phyloP scores from a whole-genome alignment of 2,888 invertebrate species.

The Callyntrura guangdongensis region DNA sequence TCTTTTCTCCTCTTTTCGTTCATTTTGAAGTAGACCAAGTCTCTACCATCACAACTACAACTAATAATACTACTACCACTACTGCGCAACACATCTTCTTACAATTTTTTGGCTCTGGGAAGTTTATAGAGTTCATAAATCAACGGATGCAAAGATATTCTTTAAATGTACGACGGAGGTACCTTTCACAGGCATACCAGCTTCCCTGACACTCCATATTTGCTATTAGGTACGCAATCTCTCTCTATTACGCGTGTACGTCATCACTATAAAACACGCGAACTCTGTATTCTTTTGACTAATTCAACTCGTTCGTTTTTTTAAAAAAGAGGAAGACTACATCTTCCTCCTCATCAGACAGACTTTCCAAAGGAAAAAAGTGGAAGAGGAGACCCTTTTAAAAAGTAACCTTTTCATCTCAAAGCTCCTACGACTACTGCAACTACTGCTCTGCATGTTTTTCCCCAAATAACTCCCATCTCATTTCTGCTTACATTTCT shows the following conservation, averaged over 20 bases:
- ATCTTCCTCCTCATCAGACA: not conserved
- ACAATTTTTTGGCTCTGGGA: conserved; percentile 56
- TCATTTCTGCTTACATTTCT: conserved; percentile 54
- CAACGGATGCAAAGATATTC: conserved; percentile 71
- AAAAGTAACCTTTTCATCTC: conserved; percentile 1
- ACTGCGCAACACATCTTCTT: too few relatives aligned
- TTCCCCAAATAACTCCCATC: not conserved
- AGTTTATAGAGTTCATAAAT: conserved; percentile 75
- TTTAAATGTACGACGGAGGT: conserved; percentile 21
- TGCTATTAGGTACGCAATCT: too few relatives aligned
- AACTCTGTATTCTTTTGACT: conserved; percentile 12
- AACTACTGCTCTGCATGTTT: not conserved
- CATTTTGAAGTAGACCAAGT: conserved; percentile 48
- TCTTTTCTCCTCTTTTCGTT: conserved; percentile 21
- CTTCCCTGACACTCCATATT: not conserved
- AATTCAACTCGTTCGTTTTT: conserved; percentile 42
- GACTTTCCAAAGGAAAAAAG: not conserved
- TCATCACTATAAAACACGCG: conserved; percentile 40
- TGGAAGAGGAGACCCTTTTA: conserved; percentile 16
- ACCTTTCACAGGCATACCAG: not conserved
- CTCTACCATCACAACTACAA: not conserved
- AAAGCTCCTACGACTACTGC: not conserved
- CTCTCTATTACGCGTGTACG: not conserved
- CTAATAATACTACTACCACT: not conserved
- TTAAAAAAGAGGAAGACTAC: not conserved